Conservation (phyloP, 2,888 invertebrate genomes). For the Diplolepis rosae region DNA sequence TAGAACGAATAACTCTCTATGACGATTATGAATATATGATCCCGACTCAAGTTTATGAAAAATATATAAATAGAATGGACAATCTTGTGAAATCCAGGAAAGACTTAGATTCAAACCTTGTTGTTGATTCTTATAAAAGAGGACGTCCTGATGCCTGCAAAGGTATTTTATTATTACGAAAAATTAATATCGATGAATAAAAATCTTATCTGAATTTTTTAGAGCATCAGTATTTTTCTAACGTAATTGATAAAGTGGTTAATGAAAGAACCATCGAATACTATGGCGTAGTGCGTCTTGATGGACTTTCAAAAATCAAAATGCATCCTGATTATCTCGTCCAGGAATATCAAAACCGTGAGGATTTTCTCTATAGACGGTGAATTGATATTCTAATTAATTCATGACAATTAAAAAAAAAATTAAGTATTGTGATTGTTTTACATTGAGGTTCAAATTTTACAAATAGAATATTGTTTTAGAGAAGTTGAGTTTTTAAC, state of each 20-base stretch:
- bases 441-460: conserved; percentile 1
- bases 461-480: background rate
- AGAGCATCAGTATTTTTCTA: conserved; percentile 73
- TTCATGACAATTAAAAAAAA: background rate
- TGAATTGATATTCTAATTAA: conserved; percentile 36
- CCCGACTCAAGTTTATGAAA: conserved; percentile 65
- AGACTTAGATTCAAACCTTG: conserved; percentile 75
- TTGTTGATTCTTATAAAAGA: conserved; percentile 78
- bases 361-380: conserved; percentile 73
- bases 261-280: conserved; percentile 74
- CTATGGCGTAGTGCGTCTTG: conserved; percentile 79
- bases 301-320: conserved; percentile 80
- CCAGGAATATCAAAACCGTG: conserved; percentile 77
- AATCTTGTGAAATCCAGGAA: conserved; percentile 76
- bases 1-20: conserved; percentile 79
- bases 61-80: conserved; percentile 78
- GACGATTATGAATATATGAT: conserved; percentile 77
- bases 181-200: background rate
- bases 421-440: background rate
- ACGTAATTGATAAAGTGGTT: conserved; percentile 59
- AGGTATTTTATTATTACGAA: conserved; percentile 73
- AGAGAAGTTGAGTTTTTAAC: conserved; percentile 71
- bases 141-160: conserved; percentile 83
- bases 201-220: conserved; percentile 32
- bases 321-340: conserved; percentile 76